Evolutionary conservation across 2,113 vertebrate species (phyloP).

Genomic region (Lycaon pictus): DNA sequence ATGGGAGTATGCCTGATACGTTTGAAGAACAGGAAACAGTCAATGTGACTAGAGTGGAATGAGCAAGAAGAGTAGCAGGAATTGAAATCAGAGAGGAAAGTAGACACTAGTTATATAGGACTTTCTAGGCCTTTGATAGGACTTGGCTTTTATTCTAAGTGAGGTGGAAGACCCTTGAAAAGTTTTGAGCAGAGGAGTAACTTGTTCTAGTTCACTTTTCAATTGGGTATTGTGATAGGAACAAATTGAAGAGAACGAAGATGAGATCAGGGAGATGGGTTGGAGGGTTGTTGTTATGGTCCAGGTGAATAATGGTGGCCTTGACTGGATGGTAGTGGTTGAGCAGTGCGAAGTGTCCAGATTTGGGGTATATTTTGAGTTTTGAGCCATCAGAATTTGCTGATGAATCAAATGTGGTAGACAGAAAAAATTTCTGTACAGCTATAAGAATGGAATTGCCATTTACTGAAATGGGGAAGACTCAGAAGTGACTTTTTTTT

Average conservation of each 20-base stretch:
- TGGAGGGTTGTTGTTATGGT: not conserved
- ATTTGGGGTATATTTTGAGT: conserved; percentile 16
- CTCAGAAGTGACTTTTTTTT: not conserved
- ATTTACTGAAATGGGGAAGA: not conserved
- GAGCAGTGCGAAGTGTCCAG: not conserved
- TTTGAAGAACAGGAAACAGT: not conserved
- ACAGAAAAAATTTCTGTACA: not conserved
- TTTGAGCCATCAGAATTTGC: not conserved
- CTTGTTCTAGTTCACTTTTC: not conserved
- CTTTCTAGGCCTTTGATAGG: not conserved
- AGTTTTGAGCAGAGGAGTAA: not conserved
- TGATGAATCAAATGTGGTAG: not conserved
- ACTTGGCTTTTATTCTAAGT: not conserved
- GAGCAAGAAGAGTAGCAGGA: not conserved
- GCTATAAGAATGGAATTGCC: not conserved
- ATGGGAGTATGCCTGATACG: not conserved
- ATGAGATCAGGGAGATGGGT: not conserved
- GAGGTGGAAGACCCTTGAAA: not conserved
- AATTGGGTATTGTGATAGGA: not conserved
- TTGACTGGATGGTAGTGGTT: not conserved
- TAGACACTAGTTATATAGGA: not conserved
- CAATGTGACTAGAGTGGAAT: not conserved
- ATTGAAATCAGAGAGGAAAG: not conserved
- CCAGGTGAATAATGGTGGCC: not conserved
- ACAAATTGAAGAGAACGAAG: not conserved